Percentiles rank a stretch among this genome's conserved stretches.
phyloP scores from a whole-genome alignment of 2,888 invertebrate species.

The Liopterus haemorrhoidalis region DNA sequence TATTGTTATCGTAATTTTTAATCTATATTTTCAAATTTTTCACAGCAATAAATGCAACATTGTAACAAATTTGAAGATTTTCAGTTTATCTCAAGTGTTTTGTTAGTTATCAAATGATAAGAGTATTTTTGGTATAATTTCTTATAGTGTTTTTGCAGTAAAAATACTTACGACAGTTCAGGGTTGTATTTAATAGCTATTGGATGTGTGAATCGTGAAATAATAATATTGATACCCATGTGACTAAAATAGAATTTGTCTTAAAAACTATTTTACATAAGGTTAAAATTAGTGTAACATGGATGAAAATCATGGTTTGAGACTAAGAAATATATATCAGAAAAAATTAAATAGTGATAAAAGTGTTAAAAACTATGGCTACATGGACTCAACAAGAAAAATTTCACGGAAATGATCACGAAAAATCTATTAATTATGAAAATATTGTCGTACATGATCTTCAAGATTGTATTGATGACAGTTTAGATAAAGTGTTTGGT shows the following conservation, averaged over 20 bases:
- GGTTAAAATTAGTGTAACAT: constrained; percentile 13
- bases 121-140: too few species aligned
- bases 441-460: constrained; percentile 50
- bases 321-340: constrained; percentile 20
- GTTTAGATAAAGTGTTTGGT: constrained; percentile 47
- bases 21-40: too few species aligned
- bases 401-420: constrained; percentile 23
- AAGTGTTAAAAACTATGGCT: constrained; percentile 42
- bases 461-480: constrained; percentile 50
- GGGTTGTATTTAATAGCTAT: too few species aligned
- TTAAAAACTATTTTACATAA: constrained; percentile 8
- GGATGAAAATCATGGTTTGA: constrained; percentile 19
- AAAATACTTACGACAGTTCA: too few species aligned
- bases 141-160: too few species aligned
- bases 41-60: too few species aligned
- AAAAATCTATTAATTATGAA: constrained; percentile 40
- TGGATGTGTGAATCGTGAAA: too few species aligned
- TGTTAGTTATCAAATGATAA: too few species aligned
- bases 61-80: too few species aligned
- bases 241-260: constrained; percentile 21
- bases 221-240: too few species aligned
- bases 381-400: constrained; percentile 42
- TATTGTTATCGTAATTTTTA: too few species aligned
- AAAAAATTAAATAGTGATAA: constrained; percentile 22
- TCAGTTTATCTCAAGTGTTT: too few species aligned